A percentile compares a stretch with the other conserved stretches of the same genome.
Evolutionary conservation across 1,140 invertebrate genomes (phyloP).

Genomic region (Megalopta genalis): DNA sequence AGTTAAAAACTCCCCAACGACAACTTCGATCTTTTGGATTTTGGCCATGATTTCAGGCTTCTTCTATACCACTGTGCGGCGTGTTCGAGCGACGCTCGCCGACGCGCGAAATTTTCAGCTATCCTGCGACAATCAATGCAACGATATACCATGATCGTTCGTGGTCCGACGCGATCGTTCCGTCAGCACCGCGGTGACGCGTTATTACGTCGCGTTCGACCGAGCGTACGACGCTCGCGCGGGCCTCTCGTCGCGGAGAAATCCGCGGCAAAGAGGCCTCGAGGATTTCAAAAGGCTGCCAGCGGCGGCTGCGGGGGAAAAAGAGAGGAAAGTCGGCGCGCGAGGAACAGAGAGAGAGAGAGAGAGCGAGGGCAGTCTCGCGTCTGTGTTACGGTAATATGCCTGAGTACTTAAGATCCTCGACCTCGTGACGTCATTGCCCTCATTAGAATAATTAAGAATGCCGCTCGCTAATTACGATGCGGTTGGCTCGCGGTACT

Average conservation of each 20-base stretch:
- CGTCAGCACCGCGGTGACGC: neutral
- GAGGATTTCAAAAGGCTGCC: constrained; percentile 43
- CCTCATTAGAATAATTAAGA: constrained; percentile 70
- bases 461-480: constrained; percentile 66
- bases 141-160: neutral
- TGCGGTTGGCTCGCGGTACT: constrained; percentile 39
- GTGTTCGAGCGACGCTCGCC: too few relatives aligned
- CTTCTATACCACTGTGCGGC: too few relatives aligned
- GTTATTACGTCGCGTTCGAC: constrained; percentile 24
- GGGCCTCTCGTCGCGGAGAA: constrained; percentile 16
- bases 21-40: too few relatives aligned
- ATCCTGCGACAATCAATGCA: too few relatives aligned
- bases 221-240: constrained; percentile 8
- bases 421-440: constrained; percentile 63
- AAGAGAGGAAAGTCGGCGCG: constrained; percentile 2
- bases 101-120: too few relatives aligned
- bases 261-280: constrained; percentile 38
- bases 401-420: constrained; percentile 47
- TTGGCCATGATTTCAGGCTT: too few relatives aligned
- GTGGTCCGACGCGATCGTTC: neutral
- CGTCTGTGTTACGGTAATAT: constrained; percentile 42
- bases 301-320: neutral
- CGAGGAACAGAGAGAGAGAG: too few relatives aligned
- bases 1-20: too few relatives aligned
- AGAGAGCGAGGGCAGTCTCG: neutral